Conservation (phyloP, 2,797 vertebrate species). For the Delichon dasypus region DNA sequence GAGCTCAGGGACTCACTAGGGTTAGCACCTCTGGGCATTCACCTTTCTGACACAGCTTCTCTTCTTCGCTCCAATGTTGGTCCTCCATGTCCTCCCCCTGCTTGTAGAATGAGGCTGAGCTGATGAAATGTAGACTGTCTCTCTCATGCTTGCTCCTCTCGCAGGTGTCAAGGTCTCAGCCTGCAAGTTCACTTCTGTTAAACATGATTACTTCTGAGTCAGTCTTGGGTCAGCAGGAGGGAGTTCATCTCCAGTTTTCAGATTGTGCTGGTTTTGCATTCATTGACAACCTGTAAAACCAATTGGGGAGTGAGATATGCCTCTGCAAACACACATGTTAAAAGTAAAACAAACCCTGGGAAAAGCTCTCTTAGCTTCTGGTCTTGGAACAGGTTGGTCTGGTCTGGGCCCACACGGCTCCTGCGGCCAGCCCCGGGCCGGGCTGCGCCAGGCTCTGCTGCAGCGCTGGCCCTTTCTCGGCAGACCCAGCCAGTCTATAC, state of each 20-base stretch:
- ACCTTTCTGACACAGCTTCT: not conserved
- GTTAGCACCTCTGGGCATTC: not conserved
- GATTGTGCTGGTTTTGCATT: not conserved
- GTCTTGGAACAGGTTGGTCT: too few species aligned
- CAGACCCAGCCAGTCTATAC: too few species aligned
- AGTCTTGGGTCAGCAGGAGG: not conserved
- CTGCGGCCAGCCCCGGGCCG: too few species aligned
- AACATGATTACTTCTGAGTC: not conserved
- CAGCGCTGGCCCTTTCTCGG: too few species aligned
- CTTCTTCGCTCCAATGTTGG: rapidly evolving
- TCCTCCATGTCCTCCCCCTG: not conserved
- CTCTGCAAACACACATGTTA: too few species aligned
- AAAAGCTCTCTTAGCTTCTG: too few species aligned
- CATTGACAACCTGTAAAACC: too few species aligned
- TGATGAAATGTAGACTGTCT: not conserved
- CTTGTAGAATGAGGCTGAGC: not conserved
- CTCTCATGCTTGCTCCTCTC: rapidly evolving
- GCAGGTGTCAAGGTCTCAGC: not conserved
- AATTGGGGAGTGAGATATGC: too few species aligned
- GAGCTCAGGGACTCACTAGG: not conserved
- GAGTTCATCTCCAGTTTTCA: not conserved
- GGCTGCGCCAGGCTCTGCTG: too few species aligned
- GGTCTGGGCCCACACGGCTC: too few species aligned
- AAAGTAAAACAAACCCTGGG: too few species aligned
- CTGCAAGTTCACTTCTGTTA: not conserved